Base-by-base conservation (phyloP, 2,113 vertebrate genomes). In the Pampusana beccarii region DNA sequence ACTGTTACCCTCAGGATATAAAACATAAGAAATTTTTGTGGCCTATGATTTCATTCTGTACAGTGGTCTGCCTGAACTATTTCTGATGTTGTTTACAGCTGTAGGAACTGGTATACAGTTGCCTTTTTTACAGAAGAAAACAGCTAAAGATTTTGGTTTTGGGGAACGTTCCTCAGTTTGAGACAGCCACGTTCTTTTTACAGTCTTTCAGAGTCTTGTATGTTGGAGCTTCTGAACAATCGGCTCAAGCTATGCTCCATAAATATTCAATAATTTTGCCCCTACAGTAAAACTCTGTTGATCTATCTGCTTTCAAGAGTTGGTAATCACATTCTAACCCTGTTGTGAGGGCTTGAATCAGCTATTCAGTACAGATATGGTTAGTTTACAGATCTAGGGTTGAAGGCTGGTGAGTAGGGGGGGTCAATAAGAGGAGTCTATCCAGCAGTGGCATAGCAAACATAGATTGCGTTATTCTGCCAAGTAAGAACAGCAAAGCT, bases 31-130 rank as follows among this genome's bases (percentile, higher is more conserved):
- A 78, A 94, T 91, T 94, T 94, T 84, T 91, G 86, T 96, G 90
- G 90, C 65, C 75, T 86, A 17, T 92, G 86, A 92, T 90, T 79
- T 92, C 62, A 83, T 54, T 93, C 48, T 70, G 58, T 31, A 80
- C 34, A 80, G 88, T 69, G 46, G 66, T 70, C 34, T 88, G 56
- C 78, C 81, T 88, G 73, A 84, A 83, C 75, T 87, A 46, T 90
- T 97, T 93, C 69, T 95, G 93, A 60, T 53, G 53, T 80, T 95
- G 85, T 91, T 95, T 94, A 87, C 72, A 93, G 95, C 93, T 90
- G 74, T 42, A 71, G 66, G 48, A 91, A 71, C 44, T 80, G 34
- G 54, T 51, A 48, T 28, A 65, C 29, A 54, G 48, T n/a, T 89
- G 11, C 15, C 65, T 61, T 93, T 77, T 89, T 66, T 50, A 69